Percentiles rank a stretch among this genome's conserved stretches.
Evolutionary conservation across 2,797 vertebrate species (phyloP).

Genomic region (Alectoris magna): DNA sequence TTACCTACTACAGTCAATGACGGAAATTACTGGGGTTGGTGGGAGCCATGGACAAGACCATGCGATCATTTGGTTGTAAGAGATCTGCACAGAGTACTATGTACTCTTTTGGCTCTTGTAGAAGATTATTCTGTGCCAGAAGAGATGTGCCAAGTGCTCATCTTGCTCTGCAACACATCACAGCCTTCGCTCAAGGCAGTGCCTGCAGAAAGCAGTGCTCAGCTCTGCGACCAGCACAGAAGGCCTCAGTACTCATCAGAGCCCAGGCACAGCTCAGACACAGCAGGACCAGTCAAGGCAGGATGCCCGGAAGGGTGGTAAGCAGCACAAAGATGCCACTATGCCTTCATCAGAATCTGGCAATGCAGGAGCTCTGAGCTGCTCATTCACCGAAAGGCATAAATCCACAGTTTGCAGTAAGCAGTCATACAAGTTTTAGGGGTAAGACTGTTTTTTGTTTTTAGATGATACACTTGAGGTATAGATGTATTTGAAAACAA

Average conservation of each 20-base stretch:
- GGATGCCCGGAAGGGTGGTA: neutral
- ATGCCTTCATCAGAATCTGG: neutral
- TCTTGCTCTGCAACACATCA: neutral
- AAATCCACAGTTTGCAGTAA: neutral
- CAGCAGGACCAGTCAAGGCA: neutral
- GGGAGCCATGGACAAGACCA: accelerated
- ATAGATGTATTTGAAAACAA: neutral
- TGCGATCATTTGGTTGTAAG: neutral
- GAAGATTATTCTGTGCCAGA: neutral
- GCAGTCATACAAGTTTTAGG: neutral
- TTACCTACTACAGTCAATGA: neutral
- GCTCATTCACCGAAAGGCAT: neutral
- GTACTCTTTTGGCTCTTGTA: neutral
- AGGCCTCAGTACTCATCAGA: neutral
- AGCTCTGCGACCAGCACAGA: neutral
- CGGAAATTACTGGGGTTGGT: accelerated
- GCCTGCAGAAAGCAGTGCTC: accelerated
- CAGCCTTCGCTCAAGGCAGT: neutral
- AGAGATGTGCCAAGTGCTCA: neutral
- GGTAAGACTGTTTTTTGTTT: neutral
- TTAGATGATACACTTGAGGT: neutral
- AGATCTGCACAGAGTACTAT: accelerated
- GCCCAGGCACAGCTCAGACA: neutral
- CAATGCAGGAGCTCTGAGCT: neutral
- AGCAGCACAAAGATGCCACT: neutral